Base-by-base conservation (phyloP, 2,888 invertebrate genomes). In the Portevinia maculata region DNA sequence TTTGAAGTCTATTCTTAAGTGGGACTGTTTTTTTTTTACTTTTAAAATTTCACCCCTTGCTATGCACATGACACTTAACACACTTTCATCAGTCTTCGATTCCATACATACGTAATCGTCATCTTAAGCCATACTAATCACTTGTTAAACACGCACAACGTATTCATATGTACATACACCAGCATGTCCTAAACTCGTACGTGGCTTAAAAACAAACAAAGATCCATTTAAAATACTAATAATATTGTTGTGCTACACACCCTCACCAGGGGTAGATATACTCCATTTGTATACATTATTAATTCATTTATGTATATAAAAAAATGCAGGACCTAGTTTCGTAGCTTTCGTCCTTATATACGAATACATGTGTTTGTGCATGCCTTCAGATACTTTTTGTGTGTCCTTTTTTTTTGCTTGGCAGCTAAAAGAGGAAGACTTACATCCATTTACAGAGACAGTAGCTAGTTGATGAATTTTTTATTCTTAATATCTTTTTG, bases 111-210 rank as follows among this genome's bases (percentile, higher is more conserved):
- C 57, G 62, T 67, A 74, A 79, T 74, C 79, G 69, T 21, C 48
- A 19, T 41, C 60, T 74, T 69, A 62, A 50, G 55, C 41, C 62
- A 24, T 21, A 44, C 74, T 74, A 79, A 79, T 79, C 79, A 74
- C 41, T 69, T 67, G 41, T 73, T 79, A 50, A 59, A 69, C 79
- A 79, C 69, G 79, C 65, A 79, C 67, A 41, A 55, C 53, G 48
- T 17, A 53, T 53, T 53, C 37, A 13, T 28, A 46, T 32, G 15
- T 15, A 44, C 7, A 44, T 19, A 44, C 24, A 13, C 11, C 48
- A 34, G 8, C 8, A 34, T 13, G 9, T 24, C 3, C 19, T 37
- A 28, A 24, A 37, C 52, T 11, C 44, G 13, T 55, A 28, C 13
- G 19, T 32, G 44, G 62, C 46, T 76, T 59, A 24, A 52, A 70